Percentiles rank a stretch among this genome's conserved stretches.
These are phyloP conservation scores for Brachyopa scutellaris DNA, from an alignment of 2,888 invertebrate species.

Conservation along the genomic window DNA sequence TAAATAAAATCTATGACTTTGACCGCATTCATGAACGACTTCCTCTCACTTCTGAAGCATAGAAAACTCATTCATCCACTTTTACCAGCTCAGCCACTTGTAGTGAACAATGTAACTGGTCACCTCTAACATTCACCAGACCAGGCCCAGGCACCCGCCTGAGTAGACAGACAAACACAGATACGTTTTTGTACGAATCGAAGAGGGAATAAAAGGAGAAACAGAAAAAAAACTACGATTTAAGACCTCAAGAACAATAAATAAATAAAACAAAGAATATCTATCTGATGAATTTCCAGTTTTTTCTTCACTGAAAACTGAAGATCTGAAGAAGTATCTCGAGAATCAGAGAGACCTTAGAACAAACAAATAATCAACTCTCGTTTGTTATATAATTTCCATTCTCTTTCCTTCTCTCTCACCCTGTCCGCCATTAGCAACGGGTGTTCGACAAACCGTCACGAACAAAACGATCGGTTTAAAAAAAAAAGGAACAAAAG, in stretches of 20 bases:
- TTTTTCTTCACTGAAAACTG: constrained; percentile 4
- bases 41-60: constrained; percentile 11
- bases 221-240: neutral
- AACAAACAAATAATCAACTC: constrained; percentile 44
- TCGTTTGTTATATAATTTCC: constrained; percentile 55
- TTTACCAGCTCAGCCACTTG: constrained; percentile 33
- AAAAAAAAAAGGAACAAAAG: constrained; percentile 10
- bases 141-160: neutral
- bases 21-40: neutral
- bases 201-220: neutral
- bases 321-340: constrained; percentile 16
- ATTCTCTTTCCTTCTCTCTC: neutral
- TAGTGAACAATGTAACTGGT: constrained; percentile 22
- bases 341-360: constrained; percentile 25
- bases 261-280: constrained; percentile 61
- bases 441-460: constrained; percentile 61
- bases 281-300: constrained; percentile 67
- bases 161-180: neutral
- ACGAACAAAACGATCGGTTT: constrained; percentile 34
- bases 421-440: constrained; percentile 22
- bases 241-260: constrained; percentile 48
- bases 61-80: constrained; percentile 24
- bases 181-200: neutral
- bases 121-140: constrained; percentile 40
- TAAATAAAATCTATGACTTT: neutral